phyloP scores from a whole-genome alignment of 2,888 invertebrate species.

The Thereva nobilitata region DNA sequence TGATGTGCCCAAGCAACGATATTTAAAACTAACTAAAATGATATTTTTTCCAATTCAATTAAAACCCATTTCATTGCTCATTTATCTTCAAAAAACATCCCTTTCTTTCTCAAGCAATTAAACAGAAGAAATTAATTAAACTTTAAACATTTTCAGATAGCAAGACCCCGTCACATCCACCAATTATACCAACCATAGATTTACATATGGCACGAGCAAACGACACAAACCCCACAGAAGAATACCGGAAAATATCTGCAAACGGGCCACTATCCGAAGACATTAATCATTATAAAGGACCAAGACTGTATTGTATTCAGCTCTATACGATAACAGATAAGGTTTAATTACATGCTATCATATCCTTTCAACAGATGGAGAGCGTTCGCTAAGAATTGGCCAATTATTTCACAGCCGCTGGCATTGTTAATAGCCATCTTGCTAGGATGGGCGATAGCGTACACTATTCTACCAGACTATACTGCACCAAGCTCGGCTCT shows the following conservation, averaged over 20 bases:
- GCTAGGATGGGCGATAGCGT: conserved; percentile 56
- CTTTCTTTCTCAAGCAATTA: too few relatives aligned
- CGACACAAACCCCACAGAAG: neutral
- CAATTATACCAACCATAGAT: conserved; percentile 18
- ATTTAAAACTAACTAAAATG: too few relatives aligned
- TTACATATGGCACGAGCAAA: conserved; percentile 17
- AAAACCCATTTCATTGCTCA: too few relatives aligned
- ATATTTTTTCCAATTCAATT: too few relatives aligned
- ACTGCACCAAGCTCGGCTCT: conserved; percentile 50
- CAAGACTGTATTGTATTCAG: conserved; percentile 30
- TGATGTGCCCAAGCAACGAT: too few relatives aligned
- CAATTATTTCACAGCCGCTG: conserved; percentile 52
- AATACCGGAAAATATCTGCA: neutral
- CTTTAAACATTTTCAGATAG: conserved; percentile 18
- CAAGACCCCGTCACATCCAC: conserved; percentile 8
- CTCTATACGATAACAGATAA: neutral
- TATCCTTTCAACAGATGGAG: conserved; percentile 51
- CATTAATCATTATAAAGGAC: conserved; percentile 28
- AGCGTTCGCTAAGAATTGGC: conserved; percentile 51
- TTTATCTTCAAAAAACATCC: too few relatives aligned
- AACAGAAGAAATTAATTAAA: neutral
- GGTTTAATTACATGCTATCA: conserved; percentile 11
- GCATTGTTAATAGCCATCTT: conserved; percentile 54
- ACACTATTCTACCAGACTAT: conserved; percentile 53
- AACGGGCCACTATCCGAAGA: conserved; percentile 7